phyloP scores from a whole-genome alignment of 2,888 invertebrate genomes.

The Carpatolechia fugitivella region DNA sequence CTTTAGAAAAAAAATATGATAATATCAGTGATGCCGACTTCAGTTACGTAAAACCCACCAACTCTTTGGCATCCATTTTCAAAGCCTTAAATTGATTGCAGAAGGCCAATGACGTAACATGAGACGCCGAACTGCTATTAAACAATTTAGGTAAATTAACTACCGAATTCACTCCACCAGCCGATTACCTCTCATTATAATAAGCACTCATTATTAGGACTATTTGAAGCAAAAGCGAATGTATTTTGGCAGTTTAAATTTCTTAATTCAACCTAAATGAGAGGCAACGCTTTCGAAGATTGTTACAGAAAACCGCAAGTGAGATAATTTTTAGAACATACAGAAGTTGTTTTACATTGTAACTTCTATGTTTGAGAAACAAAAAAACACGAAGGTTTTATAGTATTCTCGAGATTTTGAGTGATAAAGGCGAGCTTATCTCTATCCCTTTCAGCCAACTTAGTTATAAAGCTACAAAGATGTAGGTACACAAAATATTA shows the following conservation, averaged over 20 bases:
- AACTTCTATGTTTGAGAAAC: background rate
- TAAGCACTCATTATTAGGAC: slow-evolving; percentile 53
- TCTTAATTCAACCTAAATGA: background rate
- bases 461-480: too few species aligned
- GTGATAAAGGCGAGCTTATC: too few species aligned
- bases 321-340: background rate
- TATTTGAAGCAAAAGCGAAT: slow-evolving; percentile 8
- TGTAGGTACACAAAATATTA: too few species aligned
- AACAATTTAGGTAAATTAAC: slow-evolving; percentile 79
- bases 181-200: slow-evolving; percentile 64
- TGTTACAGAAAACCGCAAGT: background rate
- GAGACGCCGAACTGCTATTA: slow-evolving; percentile 61
- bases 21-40: too few species aligned
- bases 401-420: too few species aligned
- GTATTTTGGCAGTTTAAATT: slow-evolving; percentile 16
- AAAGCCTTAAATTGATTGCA: too few species aligned
- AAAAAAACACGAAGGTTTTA: too few species aligned
- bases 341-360: background rate
- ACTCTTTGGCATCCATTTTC: too few species aligned
- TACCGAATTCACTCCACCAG: slow-evolving; percentile 61
- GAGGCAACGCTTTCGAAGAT: background rate
- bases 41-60: too few species aligned
- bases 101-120: background rate
- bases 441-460: too few species aligned
- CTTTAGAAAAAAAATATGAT: too few species aligned